Conservation (phyloP, 2,888 invertebrate genomes). For the Bursaphelenchus okinawaensis region DNA sequence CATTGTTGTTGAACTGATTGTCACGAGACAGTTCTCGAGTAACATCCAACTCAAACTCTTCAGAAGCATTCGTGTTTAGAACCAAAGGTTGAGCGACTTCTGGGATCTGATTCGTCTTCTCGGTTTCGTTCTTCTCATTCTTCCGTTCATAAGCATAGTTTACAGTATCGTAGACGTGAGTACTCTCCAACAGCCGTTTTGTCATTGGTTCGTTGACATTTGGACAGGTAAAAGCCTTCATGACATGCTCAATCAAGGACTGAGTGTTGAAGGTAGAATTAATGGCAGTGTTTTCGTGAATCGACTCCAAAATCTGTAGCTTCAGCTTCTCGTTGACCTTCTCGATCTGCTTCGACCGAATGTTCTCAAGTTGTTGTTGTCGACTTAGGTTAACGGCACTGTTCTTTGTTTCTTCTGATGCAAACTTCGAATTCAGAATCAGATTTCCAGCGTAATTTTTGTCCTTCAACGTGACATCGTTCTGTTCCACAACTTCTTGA, state of each 20-base stretch:
- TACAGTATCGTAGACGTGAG: conserved; percentile 18
- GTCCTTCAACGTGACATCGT: conserved; percentile 24
- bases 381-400: conserved; percentile 9
- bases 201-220: conserved; percentile 4
- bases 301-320: conserved; percentile 26
- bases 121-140: conserved; percentile 11
- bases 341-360: conserved; percentile 12
- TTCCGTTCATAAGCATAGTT: conserved; percentile 25
- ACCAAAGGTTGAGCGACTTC: conserved; percentile 16
- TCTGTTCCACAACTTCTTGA: conserved; percentile 16
- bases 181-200: conserved; percentile 16
- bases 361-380: conserved; percentile 9
- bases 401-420: conserved; percentile 22
- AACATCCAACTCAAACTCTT: conserved; percentile 31
- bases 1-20: conserved; percentile 16
- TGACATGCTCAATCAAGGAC: conserved; percentile 1
- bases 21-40: conserved; percentile 28
- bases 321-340: conserved; percentile 1
- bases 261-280: conserved; percentile 6
- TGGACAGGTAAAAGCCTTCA: background rate
- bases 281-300: conserved; percentile 18
- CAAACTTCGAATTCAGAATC: conserved; percentile 32
- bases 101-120: conserved; percentile 26
- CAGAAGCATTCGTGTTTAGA: conserved; percentile 45
- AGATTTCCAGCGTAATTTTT: conserved; percentile 36